Evolutionary conservation across 2,797 vertebrate species (phyloP).

Genomic region (Otolemur crassicaudatus): DNA sequence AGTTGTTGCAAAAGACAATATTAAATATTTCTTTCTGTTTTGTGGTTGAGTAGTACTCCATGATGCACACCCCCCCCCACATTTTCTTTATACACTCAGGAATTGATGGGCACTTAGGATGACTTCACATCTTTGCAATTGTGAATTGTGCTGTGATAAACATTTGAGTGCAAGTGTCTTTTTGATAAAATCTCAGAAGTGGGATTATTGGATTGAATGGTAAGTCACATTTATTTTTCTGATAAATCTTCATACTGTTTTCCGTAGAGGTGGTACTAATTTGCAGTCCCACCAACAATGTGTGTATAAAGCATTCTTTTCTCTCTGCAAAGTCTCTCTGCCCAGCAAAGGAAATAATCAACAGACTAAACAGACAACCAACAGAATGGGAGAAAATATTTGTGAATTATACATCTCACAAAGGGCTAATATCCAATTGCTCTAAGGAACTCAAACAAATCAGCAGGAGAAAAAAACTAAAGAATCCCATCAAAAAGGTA

Average conservation of each 20-base stretch:
- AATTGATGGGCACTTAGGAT: background rate
- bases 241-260: background rate
- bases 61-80: background rate
- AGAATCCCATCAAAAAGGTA: background rate
- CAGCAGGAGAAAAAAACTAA: background rate
- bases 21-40: background rate
- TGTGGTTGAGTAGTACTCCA: background rate
- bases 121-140: background rate
- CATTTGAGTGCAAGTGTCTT: background rate
- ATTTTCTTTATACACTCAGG: background rate
- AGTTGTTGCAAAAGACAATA: background rate
- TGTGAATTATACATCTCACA: background rate
- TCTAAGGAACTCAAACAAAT: background rate
- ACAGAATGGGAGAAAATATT: background rate
- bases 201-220: background rate
- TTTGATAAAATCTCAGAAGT: background rate
- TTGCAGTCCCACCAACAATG: background rate
- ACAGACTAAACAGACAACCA: background rate
- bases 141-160: background rate
- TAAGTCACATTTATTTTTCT: background rate
- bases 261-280: background rate
- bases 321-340: background rate
- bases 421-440: background rate
- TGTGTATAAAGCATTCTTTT: background rate
- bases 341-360: background rate